Evolutionary conservation across 2,888 invertebrate species (phyloP).

Genomic region (Patella caerulea): DNA sequence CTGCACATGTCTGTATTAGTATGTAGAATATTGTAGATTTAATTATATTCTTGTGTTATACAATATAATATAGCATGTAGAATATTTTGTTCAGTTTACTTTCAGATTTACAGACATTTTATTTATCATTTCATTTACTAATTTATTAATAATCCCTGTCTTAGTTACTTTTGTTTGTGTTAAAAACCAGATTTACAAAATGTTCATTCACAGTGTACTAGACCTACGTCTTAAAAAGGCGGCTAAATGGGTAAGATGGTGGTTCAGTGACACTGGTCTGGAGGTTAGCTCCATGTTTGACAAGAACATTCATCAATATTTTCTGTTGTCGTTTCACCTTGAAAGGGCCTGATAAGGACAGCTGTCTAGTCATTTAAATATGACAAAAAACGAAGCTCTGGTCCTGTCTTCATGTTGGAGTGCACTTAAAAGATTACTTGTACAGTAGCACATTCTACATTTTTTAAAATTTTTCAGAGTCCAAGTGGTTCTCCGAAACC

Average conservation of each 20-base stretch:
- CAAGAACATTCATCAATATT: neutral
- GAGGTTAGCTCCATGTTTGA: neutral
- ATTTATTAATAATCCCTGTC: neutral
- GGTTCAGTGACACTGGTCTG: too few relatives aligned
- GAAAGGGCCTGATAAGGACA: too few relatives aligned
- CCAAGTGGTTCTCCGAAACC: constrained; percentile 19
- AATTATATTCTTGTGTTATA: neutral
- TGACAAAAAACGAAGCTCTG: too few relatives aligned
- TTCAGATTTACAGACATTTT: neutral
- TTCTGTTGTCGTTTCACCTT: too few relatives aligned
- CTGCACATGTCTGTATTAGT: too few relatives aligned
- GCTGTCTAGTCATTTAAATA: too few relatives aligned
- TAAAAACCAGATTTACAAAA: neutral
- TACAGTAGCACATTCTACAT: too few relatives aligned
- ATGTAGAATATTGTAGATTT: too few relatives aligned
- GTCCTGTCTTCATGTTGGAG: too few relatives aligned
- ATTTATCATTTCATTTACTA: neutral
- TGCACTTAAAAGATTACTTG: too few relatives aligned
- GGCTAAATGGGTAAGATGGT: constrained; percentile 11
- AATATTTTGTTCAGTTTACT: neutral
- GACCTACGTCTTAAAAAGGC: neutral
- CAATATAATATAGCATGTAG: neutral
- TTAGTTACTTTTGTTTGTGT: neutral
- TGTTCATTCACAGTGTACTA: neutral
- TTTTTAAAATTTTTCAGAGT: neutral